Conservation (phyloP, 2,888 invertebrate species). For the Zaprionus lineosus region DNA sequence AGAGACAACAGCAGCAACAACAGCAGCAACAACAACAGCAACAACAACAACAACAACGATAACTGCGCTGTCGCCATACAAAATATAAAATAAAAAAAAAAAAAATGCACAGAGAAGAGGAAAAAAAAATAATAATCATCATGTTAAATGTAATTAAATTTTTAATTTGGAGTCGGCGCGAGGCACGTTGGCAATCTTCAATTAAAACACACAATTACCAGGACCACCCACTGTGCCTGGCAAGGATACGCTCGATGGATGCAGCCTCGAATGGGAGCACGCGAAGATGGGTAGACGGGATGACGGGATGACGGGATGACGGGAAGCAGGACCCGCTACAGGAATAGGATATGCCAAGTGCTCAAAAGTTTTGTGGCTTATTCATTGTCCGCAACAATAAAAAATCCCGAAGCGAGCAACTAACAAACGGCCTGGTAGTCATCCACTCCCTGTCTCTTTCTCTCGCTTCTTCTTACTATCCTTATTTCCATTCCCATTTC, state of each 20-base stretch:
- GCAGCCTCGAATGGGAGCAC: neutral
- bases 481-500: conserved; percentile 17
- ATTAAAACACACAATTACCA: conserved; percentile 73
- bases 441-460: conserved; percentile 13
- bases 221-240: conserved; percentile 51
- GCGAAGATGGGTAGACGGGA: neutral
- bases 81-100: conserved; percentile 7
- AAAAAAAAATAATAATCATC: conserved; percentile 49
- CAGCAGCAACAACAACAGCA: conserved; percentile 11
- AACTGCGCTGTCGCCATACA: conserved; percentile 23
- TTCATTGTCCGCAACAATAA: conserved; percentile 73
- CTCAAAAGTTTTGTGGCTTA: conserved; percentile 74
- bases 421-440: conserved; percentile 17
- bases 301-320: neutral
- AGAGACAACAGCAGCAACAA: conserved; percentile 11
- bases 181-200: conserved; percentile 69
- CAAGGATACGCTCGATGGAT: neutral
- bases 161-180: conserved; percentile 64
- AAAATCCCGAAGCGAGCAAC: conserved; percentile 38
- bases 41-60: conserved; percentile 22
- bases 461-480: neutral
- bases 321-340: conserved; percentile 16
- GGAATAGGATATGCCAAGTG: conserved; percentile 77
- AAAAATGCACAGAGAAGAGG: conserved; percentile 15
- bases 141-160: conserved; percentile 77